phyloP scores from a whole-genome alignment of 2,113 vertebrate species.

The Actenoides lindsayi region DNA sequence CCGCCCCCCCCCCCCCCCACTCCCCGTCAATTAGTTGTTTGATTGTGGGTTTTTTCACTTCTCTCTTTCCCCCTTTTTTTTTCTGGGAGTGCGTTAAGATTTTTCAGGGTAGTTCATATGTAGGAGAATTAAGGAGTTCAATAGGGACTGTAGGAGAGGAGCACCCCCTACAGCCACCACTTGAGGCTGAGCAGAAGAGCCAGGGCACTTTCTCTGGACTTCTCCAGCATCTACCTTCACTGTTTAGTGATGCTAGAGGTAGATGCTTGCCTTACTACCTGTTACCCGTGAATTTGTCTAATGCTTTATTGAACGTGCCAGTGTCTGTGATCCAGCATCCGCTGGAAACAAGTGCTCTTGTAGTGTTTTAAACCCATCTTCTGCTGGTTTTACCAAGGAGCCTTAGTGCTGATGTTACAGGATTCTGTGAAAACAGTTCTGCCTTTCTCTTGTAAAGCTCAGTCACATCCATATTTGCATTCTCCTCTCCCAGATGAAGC shows the following conservation, averaged over 20 bases:
- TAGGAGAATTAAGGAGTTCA: not conserved
- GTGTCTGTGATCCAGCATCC: not conserved
- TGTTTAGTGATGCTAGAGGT: not conserved
- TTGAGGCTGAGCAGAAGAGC: not conserved
- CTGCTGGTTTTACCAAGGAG: not conserved
- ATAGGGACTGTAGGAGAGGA: not conserved
- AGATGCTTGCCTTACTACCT: not conserved
- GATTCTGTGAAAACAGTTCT: not conserved
- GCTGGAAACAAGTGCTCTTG: not conserved
- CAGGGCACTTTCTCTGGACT: not conserved
- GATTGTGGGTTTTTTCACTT: too few relatives aligned
- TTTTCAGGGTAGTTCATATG: not conserved
- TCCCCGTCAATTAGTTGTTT: not conserved
- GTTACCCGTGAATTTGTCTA: not conserved
- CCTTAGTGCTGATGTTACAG: too few relatives aligned
- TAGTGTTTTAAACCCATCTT: not conserved
- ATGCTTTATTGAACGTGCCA: not conserved
- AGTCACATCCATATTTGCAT: accelerated
- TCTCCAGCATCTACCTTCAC: not conserved
- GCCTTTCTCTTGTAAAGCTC: not conserved
- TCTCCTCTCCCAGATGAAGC: not conserved
- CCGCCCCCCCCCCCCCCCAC: too few relatives aligned
- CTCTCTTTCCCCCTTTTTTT: not conserved
- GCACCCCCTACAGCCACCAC: not conserved
- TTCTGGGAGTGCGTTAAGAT: not conserved